phyloP scores from a whole-genome alignment of 2,797 vertebrate genomes.

The Pantherophis vulpinus region DNA sequence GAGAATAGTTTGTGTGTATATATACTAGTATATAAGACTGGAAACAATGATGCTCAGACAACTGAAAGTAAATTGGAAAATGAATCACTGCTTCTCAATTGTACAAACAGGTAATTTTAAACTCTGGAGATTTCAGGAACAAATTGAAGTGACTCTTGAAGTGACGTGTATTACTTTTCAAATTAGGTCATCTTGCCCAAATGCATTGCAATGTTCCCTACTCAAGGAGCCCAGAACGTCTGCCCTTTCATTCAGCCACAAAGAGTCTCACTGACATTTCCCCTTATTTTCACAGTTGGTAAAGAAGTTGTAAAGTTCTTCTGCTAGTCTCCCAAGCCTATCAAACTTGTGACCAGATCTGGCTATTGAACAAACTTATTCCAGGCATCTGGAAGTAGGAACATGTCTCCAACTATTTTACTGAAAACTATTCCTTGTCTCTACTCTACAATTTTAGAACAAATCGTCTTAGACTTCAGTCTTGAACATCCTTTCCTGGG shows the following conservation, averaged over 20 bases:
- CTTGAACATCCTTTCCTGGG: background rate
- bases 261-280: background rate
- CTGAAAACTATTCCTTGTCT: background rate
- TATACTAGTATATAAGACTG: background rate
- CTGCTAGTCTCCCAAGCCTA: background rate
- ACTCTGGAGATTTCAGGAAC: background rate
- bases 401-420: background rate
- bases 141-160: background rate
- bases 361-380: background rate
- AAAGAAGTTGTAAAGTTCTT: background rate
- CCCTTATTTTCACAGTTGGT: background rate
- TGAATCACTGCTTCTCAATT: background rate
- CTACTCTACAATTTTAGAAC: background rate
- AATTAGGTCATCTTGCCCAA: too few species aligned
- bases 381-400: background rate
- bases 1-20: background rate
- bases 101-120: background rate
- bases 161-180: background rate
- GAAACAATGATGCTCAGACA: background rate
- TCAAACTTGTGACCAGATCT: background rate
- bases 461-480: background rate
- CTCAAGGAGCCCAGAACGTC: background rate
- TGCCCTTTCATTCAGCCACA: background rate
- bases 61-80: background rate
- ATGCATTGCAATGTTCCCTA: background rate